These are phyloP conservation scores for Tetrax tetrax DNA, from an alignment of 2,113 vertebrate species.

Conservation along the genomic window DNA sequence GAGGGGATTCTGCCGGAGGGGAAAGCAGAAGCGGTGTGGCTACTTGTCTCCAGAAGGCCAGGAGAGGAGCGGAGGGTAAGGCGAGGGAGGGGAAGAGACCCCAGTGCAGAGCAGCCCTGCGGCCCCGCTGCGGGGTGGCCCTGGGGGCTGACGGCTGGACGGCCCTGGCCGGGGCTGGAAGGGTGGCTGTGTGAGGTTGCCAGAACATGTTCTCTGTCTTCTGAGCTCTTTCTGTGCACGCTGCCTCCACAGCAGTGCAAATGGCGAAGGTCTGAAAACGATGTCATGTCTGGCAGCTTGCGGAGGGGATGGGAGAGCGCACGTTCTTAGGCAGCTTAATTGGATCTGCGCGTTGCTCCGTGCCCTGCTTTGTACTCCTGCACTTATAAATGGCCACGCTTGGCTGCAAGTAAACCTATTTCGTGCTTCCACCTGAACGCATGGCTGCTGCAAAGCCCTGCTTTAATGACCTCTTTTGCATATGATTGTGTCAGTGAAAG, in stretches of 20 bases:
- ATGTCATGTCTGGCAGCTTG: neutral
- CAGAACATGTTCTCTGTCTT: neutral
- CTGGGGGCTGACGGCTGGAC: neutral
- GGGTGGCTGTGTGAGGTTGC: rapidly evolving
- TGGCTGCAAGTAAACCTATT: neutral
- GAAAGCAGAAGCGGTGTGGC: neutral
- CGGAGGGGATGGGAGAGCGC: neutral
- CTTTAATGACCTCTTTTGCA: neutral
- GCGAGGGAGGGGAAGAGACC: neutral
- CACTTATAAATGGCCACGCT: neutral
- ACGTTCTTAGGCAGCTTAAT: neutral
- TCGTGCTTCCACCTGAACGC: neutral
- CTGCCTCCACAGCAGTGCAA: neutral
- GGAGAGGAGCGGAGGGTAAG: neutral
- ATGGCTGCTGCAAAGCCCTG: neutral
- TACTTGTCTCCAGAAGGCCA: neutral
- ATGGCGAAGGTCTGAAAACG: neutral
- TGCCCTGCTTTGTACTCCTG: neutral
- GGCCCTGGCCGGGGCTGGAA: neutral
- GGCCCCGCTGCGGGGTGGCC: neutral
- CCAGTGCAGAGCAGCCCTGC: neutral
- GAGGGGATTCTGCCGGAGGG: neutral
- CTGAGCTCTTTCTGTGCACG: neutral
- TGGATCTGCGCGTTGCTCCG: neutral
- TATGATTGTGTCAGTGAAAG: neutral